Percentiles rank a stretch among this genome's conserved stretches.
Conservation (phyloP, 2,797 vertebrate species). For the Hippopotamyrus pictus region DNA sequence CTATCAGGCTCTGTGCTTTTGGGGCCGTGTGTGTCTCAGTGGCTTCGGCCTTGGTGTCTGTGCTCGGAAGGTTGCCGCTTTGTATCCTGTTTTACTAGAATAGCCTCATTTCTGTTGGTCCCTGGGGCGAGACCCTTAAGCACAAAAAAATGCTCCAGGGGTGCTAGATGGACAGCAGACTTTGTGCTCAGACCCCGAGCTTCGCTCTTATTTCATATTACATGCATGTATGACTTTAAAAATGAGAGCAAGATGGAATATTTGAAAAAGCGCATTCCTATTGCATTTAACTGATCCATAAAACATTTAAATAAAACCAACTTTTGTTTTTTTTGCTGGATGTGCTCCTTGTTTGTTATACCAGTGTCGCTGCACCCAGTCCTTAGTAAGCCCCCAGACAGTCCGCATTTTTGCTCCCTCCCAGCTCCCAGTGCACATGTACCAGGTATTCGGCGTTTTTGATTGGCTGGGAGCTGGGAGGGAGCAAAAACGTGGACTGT, state of each 20-base stretch:
- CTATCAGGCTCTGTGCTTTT: not conserved
- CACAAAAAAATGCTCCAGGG: not conserved
- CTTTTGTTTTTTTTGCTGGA: not conserved
- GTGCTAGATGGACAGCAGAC: not conserved
- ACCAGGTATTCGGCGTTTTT: not conserved
- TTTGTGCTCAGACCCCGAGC: not conserved
- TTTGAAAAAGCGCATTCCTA: not conserved
- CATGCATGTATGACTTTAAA: not conserved
- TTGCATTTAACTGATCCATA: not conserved
- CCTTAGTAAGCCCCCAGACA: not conserved
- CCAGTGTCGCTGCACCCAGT: not conserved
- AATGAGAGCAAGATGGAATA: not conserved
- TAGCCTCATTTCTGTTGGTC: not conserved
- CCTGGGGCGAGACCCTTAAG: not conserved
- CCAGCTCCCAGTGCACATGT: not conserved
- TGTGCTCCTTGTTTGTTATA: not conserved
- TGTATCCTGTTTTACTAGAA: not conserved
- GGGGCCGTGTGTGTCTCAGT: not conserved
- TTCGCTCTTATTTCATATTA: not conserved
- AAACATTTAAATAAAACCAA: not conserved
- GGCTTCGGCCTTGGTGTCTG: not conserved
- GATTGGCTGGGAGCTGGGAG: not conserved
- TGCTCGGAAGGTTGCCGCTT: not conserved
- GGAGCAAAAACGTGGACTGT: not conserved
- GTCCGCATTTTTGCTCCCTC: not conserved